Evolutionary conservation across 2,113 vertebrate species (phyloP), one percentile per base, ranked within the genome.

Genomic region (Nothobranchius kuhntae): DNA sequence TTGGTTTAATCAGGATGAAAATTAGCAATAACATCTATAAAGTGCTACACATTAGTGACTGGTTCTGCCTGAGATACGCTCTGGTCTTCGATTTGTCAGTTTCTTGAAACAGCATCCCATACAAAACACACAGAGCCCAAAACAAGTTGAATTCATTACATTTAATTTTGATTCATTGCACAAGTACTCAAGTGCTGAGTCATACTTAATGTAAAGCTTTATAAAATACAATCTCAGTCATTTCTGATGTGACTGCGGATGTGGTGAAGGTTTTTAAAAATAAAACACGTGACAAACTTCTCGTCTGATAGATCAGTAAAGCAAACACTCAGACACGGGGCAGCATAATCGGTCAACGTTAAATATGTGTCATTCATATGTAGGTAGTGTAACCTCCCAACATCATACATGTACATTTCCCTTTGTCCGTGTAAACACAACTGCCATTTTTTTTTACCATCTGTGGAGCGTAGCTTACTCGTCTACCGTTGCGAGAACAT

Each of bases 191-290:
- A 80, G 85, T 89, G 88, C 81, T 83, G 87, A 78, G 74, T 87
- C 75, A 86, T 84, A 83, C 72, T 88, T 82, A 83, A 82, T 90
- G 87, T 91, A 91, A 92, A 91, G 87, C 87, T 91, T 90, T 86
- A 84, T 86, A 91, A 92, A 90, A 91, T 90, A 91, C 89, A 91
- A 89, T 91, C 89, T 91, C 81, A 88, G 84, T 88, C 73, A 85
- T 91, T 73, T 86, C 84, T 86, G 83, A 86, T 65, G 75, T 86
- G 82, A 88, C 77, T 86, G 70, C 81, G 76, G 82, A 68, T 82
- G 79, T 45, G 68, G 80, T 4, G 42, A 72, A 68, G 38, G 38
- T 77, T 47, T 48, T 67, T 52, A 78, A 88, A 87, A 89, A 89
- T 76, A 88, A 87, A 87, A 88, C 84, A 87, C 73, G 83, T 79